phyloP scores from a whole-genome alignment of 2,888 invertebrate genomes.

The Diplolepis rosae region DNA sequence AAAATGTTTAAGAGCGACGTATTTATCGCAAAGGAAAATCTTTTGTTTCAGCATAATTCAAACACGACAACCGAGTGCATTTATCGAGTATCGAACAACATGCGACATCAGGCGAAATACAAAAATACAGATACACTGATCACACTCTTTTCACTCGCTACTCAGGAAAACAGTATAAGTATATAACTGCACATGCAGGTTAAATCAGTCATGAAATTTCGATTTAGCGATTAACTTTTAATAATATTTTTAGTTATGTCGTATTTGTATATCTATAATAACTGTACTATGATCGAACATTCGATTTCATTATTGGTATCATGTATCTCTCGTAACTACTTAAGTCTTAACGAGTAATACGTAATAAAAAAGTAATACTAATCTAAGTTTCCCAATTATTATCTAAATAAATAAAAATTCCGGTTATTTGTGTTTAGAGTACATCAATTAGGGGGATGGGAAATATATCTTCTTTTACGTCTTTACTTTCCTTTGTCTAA shows the following conservation, averaged over 20 bases:
- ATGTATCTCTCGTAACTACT: constrained; percentile 69
- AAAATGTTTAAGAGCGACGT: neutral
- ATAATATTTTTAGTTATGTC: constrained; percentile 67
- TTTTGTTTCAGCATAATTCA: constrained; percentile 69
- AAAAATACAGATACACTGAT: constrained; percentile 46
- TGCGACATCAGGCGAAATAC: constrained; percentile 55
- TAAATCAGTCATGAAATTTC: constrained; percentile 52
- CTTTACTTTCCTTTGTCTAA: too few species aligned
- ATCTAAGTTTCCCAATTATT: neutral
- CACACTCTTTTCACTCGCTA: constrained; percentile 62
- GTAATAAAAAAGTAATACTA: constrained; percentile 60
- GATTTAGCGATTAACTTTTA: constrained; percentile 65
- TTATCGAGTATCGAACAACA: constrained; percentile 64
- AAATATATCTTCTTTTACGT: too few species aligned
- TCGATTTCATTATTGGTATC: constrained; percentile 66
- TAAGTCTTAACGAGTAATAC: constrained; percentile 66
- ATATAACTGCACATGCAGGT: constrained; percentile 59
- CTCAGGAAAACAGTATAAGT: constrained; percentile 58
- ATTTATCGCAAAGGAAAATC: neutral
- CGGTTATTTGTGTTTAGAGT: too few species aligned
- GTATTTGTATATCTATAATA: constrained; percentile 72
- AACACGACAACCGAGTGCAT: constrained; percentile 62
- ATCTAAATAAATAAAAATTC: too few species aligned
- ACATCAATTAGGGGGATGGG: too few species aligned
- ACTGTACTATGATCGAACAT: constrained; percentile 68